A percentile compares a stretch with the other conserved stretches of the same genome.
These are phyloP conservation scores for Seladonia tumulorum DNA, from an alignment of 2,888 invertebrate species.

Conservation along the genomic window DNA sequence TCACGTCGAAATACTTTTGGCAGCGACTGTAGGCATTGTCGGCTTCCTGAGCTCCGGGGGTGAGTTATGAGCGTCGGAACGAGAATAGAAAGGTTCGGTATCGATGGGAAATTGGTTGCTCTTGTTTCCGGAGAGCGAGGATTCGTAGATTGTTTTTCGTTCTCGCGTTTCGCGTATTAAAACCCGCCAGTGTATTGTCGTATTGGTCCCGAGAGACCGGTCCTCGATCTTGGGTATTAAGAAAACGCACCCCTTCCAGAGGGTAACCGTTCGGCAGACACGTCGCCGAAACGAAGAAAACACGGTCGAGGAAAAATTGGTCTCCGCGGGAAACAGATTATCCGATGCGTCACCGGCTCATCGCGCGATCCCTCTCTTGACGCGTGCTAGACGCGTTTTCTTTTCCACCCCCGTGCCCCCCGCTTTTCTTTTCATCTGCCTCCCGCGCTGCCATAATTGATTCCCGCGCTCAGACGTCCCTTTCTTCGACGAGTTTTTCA, in stretches of 20 bases:
- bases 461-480: constrained; percentile 55
- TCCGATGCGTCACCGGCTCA: constrained; percentile 22
- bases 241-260: not conserved
- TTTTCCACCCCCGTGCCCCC: not conserved
- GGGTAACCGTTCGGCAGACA: not conserved
- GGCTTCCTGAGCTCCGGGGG: not conserved
- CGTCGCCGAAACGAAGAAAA: not conserved
- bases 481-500: constrained; percentile 63
- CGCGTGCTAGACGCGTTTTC: constrained; percentile 29
- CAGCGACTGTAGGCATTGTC: not conserved
- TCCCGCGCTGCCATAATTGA: constrained; percentile 59
- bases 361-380: constrained; percentile 14
- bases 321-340: constrained; percentile 27
- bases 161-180: not conserved
- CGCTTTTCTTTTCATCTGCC: not conserved
- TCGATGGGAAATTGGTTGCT: constrained; percentile 13
- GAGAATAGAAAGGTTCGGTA: constrained; percentile 1
- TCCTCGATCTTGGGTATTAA: constrained; percentile 4
- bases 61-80: constrained; percentile 8
- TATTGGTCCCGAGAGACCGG: not conserved
- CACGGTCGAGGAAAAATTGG: not conserved
- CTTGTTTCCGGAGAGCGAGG: not conserved
- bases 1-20: not conserved
- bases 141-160: not conserved
- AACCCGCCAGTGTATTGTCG: not conserved